Percentiles rank a stretch among this genome's conserved stretches.
phyloP scores from a whole-genome alignment of 2,797 vertebrate species.

The Xerus rutilus region DNA sequence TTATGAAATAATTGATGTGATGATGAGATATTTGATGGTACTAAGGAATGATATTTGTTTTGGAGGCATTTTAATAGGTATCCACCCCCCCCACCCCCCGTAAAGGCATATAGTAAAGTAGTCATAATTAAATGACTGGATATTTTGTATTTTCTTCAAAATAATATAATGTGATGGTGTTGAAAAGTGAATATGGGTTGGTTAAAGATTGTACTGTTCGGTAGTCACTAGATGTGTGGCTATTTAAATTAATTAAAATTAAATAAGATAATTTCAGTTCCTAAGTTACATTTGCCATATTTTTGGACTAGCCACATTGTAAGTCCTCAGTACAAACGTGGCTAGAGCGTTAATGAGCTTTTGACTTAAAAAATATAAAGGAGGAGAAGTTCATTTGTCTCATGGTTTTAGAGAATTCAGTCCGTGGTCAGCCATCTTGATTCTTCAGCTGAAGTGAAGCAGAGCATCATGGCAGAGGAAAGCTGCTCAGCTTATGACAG shows the following conservation, averaged over 20 bases:
- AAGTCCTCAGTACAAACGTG: not conserved
- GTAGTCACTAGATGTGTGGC: not conserved
- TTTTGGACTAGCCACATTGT: not conserved
- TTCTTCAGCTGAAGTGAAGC: no score
- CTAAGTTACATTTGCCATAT: not conserved
- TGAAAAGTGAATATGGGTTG: not conserved
- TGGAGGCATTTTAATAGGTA: not conserved
- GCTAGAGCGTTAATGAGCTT: no score
- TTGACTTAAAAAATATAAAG: no score
- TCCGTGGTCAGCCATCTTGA: no score
- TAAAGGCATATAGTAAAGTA: not conserved
- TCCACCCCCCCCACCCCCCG: no score
- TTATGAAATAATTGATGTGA: no score
- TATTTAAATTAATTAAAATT: not conserved
- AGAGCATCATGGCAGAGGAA: no score
- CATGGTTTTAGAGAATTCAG: no score
- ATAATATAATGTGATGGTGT: not conserved
- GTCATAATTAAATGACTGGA: not conserved
- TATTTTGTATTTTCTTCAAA: constrained; percentile 7
- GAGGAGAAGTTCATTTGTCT: no score
- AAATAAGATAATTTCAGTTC: not conserved
- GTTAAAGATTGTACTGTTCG: no score
- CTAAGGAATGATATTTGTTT: not conserved
- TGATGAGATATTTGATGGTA: not conserved
- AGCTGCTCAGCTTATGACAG: no score